Evolutionary conservation across 2,888 invertebrate species (phyloP).

Genomic region (Troglohyphantes excavatus): DNA sequence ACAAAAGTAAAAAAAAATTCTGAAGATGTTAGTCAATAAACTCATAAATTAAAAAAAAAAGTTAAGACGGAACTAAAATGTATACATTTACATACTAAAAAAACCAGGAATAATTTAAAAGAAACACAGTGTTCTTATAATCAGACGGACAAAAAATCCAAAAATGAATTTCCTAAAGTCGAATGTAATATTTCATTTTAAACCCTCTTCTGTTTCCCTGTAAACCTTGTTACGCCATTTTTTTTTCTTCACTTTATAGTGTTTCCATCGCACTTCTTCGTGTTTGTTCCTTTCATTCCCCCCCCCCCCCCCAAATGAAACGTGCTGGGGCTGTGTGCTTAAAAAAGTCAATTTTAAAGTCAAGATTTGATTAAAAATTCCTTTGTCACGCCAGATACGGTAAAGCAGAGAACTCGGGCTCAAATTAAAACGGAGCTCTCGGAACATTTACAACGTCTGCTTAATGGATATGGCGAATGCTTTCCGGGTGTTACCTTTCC

Average conservation of each 20-base stretch:
- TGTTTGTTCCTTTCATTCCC: constrained; percentile 3
- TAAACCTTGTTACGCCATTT: constrained; percentile 1
- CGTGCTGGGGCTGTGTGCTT: background rate
- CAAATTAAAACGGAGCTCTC: background rate
- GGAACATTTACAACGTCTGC: constrained; percentile 27
- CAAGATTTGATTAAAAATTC: constrained; percentile 46
- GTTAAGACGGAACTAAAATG: too few relatives aligned
- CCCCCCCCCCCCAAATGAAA: background rate
- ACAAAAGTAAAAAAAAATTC: too few relatives aligned
- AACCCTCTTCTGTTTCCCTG: background rate
- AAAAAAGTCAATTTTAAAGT: constrained; percentile 39
- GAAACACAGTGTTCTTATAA: background rate
- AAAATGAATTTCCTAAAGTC: background rate
- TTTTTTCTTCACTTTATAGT: background rate
- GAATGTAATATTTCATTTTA: constrained; percentile 5
- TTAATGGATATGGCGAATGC: constrained; percentile 48
- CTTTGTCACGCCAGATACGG: constrained; percentile 3
- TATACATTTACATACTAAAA: too few relatives aligned
- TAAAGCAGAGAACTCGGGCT: constrained; percentile 3
- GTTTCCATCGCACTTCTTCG: background rate
- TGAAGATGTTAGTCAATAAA: too few relatives aligned
- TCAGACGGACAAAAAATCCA: background rate
- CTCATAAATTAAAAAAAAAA: too few relatives aligned
- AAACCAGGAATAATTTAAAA: too few relatives aligned
- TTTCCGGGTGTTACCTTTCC: constrained; percentile 10